Evolutionary conservation across 2,888 invertebrate genomes (phyloP), one percentile per base, ranked within the genome.

Genomic region (Coelinius sp.): DNA sequence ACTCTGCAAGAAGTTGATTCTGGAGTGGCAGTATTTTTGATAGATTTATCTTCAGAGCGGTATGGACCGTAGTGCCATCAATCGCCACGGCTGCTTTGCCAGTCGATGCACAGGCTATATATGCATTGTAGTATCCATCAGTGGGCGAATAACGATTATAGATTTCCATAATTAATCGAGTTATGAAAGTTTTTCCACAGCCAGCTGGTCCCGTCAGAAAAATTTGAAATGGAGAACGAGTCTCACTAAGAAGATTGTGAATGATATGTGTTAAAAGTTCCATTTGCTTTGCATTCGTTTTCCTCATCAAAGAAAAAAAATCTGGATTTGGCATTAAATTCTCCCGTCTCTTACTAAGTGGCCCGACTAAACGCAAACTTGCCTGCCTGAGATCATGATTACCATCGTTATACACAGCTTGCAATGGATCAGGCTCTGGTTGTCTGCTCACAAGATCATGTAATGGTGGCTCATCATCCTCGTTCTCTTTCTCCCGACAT

Each of bases 81-180:
- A n/a, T n/a, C n/a, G n/a, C n/a, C n/a, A n/a, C n/a, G n/a, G n/a
- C n/a, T n/a, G n/a, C n/a, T n/a, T n/a, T n/a, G n/a, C n/a, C n/a
- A n/a, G n/a, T n/a, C n/a, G n/a, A n/a, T n/a, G n/a, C n/a, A n/a
- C n/a, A n/a, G n/a, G n/a, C n/a, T n/a, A n/a, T n/a, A n/a, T n/a
- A n/a, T n/a, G n/a, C n/a, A n/a, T n/a, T n/a, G n/a, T n/a, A n/a
- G n/a, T n/a, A n/a, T 27, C 27, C 27, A 10, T 80, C 83, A 81
- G 86, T 82, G 44, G 68, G 75, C 49, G 83, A 68, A 72, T 75
- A 88, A 31, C 87, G 66, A 69, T 88, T 88, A 65, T 86, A 86
- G 70, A 85, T 88, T 79, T 87, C 87, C 86, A 86, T 87, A 0
- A 88, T 56, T 63, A 85, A 86, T 27, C 27, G 27, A 27, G 7